Evolutionary conservation across 2,888 invertebrate genomes (phyloP).

Genomic region (Phortica okadai): DNA sequence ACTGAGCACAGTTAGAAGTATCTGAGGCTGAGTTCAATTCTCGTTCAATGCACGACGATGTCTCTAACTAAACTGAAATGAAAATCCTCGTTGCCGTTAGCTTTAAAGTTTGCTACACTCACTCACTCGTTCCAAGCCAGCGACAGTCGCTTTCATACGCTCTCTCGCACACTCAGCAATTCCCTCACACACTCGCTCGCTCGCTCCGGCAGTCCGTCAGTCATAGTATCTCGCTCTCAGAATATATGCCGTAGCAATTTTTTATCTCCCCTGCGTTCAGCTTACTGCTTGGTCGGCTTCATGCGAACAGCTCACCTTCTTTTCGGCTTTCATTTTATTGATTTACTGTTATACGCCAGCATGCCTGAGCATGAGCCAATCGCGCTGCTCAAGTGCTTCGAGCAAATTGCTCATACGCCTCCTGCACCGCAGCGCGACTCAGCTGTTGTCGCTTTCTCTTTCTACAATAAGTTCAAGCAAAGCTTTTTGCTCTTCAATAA

Average conservation of each 20-base stretch:
- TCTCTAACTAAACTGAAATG: constrained; percentile 70
- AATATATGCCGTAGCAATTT: background rate
- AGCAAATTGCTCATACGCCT: constrained; percentile 36
- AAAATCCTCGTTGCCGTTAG: constrained; percentile 61
- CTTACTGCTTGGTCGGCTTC: constrained; percentile 29
- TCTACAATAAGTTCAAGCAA: background rate
- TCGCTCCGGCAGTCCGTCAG: background rate
- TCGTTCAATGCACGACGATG: constrained; percentile 64
- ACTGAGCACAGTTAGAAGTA: constrained; percentile 25
- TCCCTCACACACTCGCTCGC: background rate
- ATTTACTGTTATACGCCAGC: constrained; percentile 51
- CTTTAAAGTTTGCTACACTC: constrained; percentile 68
- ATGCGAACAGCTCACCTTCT: constrained; percentile 43
- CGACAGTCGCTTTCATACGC: background rate
- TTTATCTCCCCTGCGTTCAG: background rate
- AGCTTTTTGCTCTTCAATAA: background rate
- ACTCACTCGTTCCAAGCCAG: constrained; percentile 16
- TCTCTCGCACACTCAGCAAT: background rate
- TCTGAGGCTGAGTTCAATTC: constrained; percentile 20
- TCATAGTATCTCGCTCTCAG: background rate
- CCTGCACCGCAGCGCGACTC: constrained; percentile 30
- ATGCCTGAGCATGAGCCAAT: constrained; percentile 33
- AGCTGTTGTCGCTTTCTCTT: background rate
- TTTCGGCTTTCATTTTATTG: constrained; percentile 5
- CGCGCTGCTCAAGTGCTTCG: background rate